A percentile compares a stretch with the other conserved stretches of the same genome.
Evolutionary conservation across 2,888 invertebrate species (phyloP).

Genomic region (Melinopterus prodromus): DNA sequence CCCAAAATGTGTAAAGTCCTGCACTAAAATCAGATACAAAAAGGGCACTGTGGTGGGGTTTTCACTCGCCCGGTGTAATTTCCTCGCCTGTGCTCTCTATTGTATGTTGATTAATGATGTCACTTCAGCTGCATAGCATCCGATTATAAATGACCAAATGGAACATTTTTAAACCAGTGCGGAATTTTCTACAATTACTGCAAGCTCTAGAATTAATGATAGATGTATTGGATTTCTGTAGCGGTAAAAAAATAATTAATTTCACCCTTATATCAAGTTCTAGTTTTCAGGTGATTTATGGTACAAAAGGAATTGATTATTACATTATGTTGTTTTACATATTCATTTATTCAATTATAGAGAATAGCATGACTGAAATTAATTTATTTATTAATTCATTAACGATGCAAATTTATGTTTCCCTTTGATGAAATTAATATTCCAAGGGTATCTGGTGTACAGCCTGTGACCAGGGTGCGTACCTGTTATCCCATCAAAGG

Average conservation of each 20-base stretch:
- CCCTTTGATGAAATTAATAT: conserved; percentile 4
- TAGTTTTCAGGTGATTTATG: no score
- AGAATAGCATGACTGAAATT: neutral
- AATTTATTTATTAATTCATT: neutral
- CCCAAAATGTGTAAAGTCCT: neutral
- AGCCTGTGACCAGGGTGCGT: neutral
- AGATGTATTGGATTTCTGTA: neutral
- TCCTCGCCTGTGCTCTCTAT: neutral
- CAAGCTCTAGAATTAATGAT: neutral
- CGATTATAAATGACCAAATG: neutral
- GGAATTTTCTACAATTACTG: neutral
- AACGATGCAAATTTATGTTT: neutral
- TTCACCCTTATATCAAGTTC: no score
- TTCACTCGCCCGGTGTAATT: neutral
- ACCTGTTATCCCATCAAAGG: neutral
- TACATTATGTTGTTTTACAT: no score
- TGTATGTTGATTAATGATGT: neutral
- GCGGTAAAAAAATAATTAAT: neutral
- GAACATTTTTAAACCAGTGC: neutral
- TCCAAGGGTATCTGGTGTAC: neutral
- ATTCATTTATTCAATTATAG: neutral
- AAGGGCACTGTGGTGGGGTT: neutral
- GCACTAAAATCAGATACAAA: neutral
- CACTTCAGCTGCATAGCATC: neutral
- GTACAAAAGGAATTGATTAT: no score